Evolutionary conservation across 2,113 vertebrate species (phyloP), one percentile per base, ranked within the genome.

Genomic region (Ariopsis seemanni): DNA sequence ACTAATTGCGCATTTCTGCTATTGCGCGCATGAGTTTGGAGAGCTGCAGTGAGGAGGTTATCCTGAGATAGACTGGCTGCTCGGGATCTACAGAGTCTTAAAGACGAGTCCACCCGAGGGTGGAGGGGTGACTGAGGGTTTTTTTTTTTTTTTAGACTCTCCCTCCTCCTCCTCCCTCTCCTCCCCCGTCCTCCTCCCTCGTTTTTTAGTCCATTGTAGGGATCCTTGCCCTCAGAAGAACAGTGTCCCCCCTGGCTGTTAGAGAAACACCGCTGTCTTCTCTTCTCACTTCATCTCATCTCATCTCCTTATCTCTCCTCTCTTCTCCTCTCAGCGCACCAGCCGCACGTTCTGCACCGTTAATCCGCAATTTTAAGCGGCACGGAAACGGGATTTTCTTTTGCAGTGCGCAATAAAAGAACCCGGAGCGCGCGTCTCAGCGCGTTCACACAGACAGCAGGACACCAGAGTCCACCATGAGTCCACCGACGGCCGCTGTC

Each of bases 131-230:
- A 89, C 80, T 53, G 74, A 53, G 48, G 74, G 87, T 1, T 27
- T 79, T 81, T 84, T 75, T 72, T 15, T 72, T 53, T 84, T 55
- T 53, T 69, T 65, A 80, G 83, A 87, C 67, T 79, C 87, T n/a
- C 89, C 77, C 83, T 80, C 86, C 87, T 65, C 84, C 89, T 89
- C 55, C 91, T 60, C 78, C 89, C 89, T 48, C 90, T 83, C 84
- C 91, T 88, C 87, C 88, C 91, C 89, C 89, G 34, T 42, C 42
- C 42, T 77, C 91, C 88, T 91, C 89, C 87, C 86, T 91, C 75
- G 90, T 85, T 91, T 92, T 77, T 90, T 89, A 93, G 89, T 92
- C 94, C 92, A 95, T 96, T 95, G 95, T 96, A 95, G 93, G 94
- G 92, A 85, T 91, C 92, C 93, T 90, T 86, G 89, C 91, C 78